Evolutionary conservation across 2,113 vertebrate species (phyloP), one percentile per base, ranked within the genome.

Genomic region (Crotalus horridus): DNA sequence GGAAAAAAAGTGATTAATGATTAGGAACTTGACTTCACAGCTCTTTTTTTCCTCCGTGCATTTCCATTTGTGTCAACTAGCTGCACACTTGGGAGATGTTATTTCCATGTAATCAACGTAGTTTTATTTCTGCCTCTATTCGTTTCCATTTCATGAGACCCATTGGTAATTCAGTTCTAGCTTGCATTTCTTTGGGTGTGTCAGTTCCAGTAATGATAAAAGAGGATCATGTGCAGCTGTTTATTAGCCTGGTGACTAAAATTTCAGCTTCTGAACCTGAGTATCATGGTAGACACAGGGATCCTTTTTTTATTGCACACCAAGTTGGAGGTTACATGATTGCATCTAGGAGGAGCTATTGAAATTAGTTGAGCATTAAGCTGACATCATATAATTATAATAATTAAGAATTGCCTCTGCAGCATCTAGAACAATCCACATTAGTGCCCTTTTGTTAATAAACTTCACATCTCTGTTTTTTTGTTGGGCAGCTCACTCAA

Each of bases 1-100:
- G 88, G 95, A 90, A 95, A 95, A 95, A 95, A 94, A 95, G 96
- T 96, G 94, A 96, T 97, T 96, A 96, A 96, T 96, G 96, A 94
- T 93, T 92, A 94, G 97, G 96, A 96, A 94, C 95, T 64, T 94
- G 87, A 93, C 93, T 94, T 96, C 95, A 88, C 95, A 94, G 96
- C 87, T 93, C 96, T 95, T 95, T 93, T 95, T 94, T 46, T 90
- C 94, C 58, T 94, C 95, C 21, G 3, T 88, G 91, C 93, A 0
- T 95, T 97, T 97, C 94, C 94, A 94, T 96, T 96, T 95, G 46
- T 88, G 69, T 96, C 95, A 92, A 81, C 93, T 93, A 91, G 94
- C 95, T 0, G 9, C 90, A 92, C 74, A 46, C 95, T 95, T 96
- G 96, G 94, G 95, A 97, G 94, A 93, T 94, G 90, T 94, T 95